Evolutionary conservation across 1,140 invertebrate genomes (phyloP).

Genomic region (Maconellicoccus hirsutus): DNA sequence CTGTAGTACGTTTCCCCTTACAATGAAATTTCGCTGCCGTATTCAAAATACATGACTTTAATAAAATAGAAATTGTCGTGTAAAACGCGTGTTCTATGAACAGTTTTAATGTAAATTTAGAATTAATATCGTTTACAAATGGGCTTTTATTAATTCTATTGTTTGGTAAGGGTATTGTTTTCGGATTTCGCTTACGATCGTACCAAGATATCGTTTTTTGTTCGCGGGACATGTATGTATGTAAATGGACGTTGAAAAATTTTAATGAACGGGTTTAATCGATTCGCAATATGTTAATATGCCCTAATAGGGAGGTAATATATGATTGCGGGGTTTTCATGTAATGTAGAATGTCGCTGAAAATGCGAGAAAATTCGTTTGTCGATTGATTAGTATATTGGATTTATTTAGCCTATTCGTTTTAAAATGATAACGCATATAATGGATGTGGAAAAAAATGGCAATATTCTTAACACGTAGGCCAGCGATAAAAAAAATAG

Average conservation of each 20-base stretch:
- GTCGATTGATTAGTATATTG: no score
- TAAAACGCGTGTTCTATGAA: conserved; percentile 4
- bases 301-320: no score
- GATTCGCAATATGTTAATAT: no score
- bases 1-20: background rate
- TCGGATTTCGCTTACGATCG: background rate
- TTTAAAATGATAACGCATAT: no score
- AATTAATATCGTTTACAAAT: conserved; percentile 6
- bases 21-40: background rate
- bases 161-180: background rate
- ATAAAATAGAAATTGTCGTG: background rate
- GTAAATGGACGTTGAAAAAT: background rate
- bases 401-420: no score
- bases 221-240: background rate
- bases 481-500: no score
- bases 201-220: background rate
- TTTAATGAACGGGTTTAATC: background rate
- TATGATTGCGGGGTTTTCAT: no score
- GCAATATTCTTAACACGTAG: no score
- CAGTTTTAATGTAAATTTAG: conserved; percentile 5
- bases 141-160: conserved; percentile 9
- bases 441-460: no score
- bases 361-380: no score
- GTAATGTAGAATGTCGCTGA: no score
- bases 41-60: background rate